Base-by-base conservation (phyloP, 1,140 invertebrate species). In the Lineus longissimus region DNA sequence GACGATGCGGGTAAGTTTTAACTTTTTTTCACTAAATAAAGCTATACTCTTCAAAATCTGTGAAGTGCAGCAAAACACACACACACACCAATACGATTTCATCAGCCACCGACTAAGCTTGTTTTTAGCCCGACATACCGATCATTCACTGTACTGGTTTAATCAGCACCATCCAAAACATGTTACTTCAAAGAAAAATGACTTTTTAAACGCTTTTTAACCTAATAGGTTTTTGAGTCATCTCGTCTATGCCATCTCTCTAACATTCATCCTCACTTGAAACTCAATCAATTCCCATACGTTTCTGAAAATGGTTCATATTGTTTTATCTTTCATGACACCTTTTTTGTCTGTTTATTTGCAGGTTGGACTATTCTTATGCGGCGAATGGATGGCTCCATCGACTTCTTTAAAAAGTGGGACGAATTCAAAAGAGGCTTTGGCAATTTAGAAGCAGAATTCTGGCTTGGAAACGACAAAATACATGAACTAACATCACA, bases 291-390 rank as follows among this genome's bases (percentile, higher is more conserved):
- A 43, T 13, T 13, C 40, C 11, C 19, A 43, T 11, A 43, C 19
- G 19, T 13, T 43, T 13, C 19, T 43, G 40, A 11, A 43, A n/a
- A n/a, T n/a, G n/a, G n/a, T n/a, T n/a, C n/a, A n/a, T n/a, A n/a
- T n/a, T n/a, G n/a, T n/a, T n/a, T n/a, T n/a, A n/a, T n/a, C n/a
- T n/a, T n/a, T n/a, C n/a, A n/a, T n/a, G n/a, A n/a, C n/a, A 2
- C 4, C 2, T 2, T 58, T n/a, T 59, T 13, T 45, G 4, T 15
- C 29, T 45, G 17, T 59, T 27, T 51, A 30, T 43, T 70, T 63
- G 90, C 72, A 94, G 94, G 54, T 0, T 94, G 90, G 88, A 94
- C 91, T 2, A 86, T 93, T 0, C 84, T 96, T 13, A 92, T 94
- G 71, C 86, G 90, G 2, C 86, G 93, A 9, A 86, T 86, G 70